Conservation (phyloP, 2,113 vertebrate genomes). For the Alethe castanea region DNA sequence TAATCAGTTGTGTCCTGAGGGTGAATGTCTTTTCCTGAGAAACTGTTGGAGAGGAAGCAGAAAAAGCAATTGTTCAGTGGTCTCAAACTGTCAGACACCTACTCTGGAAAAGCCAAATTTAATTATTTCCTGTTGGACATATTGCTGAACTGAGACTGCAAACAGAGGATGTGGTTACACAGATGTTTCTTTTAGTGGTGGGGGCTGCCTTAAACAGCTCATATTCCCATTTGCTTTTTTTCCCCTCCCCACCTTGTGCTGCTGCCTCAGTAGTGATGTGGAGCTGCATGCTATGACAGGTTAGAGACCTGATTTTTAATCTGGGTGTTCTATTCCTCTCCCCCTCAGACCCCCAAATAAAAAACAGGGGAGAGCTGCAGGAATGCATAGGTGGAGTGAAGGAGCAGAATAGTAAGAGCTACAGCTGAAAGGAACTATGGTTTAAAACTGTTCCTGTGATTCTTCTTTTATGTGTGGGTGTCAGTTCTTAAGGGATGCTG, state of each 20-base stretch:
- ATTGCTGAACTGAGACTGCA: conserved; percentile 24
- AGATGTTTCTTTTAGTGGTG: background rate
- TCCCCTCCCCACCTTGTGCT: background rate
- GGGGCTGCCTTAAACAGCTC: background rate
- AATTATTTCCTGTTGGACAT: conserved; percentile 60
- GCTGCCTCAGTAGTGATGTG: background rate
- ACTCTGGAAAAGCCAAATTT: conserved; percentile 37
- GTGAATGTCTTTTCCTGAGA: conserved; percentile 35
- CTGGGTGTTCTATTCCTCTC: background rate
- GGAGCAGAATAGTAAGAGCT: background rate
- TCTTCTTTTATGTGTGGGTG: background rate
- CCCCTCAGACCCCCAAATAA: background rate
- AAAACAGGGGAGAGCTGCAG: background rate
- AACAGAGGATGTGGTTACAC: conserved; percentile 54
- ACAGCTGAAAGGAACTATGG: background rate
- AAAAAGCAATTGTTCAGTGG: background rate
- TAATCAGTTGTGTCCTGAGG: background rate
- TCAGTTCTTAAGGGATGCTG: background rate
- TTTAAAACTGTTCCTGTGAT: background rate
- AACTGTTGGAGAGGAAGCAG: conserved; percentile 38
- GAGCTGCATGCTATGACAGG: background rate
- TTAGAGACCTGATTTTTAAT: background rate
- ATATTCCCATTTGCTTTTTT: background rate
- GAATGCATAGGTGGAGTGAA: background rate
- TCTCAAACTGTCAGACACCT: conserved; percentile 23